Percentiles rank a stretch among this genome's conserved stretches.
phyloP scores from a whole-genome alignment of 2,113 vertebrate genomes.

The Corydoras maculifer region DNA sequence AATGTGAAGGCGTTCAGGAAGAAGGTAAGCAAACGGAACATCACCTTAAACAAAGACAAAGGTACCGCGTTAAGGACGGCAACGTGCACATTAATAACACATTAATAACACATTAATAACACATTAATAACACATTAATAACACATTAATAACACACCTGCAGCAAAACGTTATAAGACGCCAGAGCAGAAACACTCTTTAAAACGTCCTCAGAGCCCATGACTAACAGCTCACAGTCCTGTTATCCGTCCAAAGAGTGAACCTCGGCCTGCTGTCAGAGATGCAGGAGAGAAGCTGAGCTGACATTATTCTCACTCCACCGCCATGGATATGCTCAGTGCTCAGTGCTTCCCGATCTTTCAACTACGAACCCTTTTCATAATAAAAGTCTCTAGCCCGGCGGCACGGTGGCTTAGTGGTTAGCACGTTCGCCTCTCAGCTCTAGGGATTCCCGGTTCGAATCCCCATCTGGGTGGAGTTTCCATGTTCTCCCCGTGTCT shows the following conservation, averaged over 20 bases:
- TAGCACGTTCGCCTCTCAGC: too few relatives aligned
- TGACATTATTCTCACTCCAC: not conserved
- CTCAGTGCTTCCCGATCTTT: conserved; percentile 21
- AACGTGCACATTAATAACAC: too few relatives aligned
- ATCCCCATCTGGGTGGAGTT: too few relatives aligned
- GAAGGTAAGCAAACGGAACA: conserved; percentile 85
- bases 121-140: too few relatives aligned
- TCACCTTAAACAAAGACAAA: conserved; percentile 64
- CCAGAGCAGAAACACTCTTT: conserved; percentile 58
- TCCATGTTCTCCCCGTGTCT: too few relatives aligned
- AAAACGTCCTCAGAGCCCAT: conserved; percentile 66
- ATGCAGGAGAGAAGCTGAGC: too few relatives aligned
- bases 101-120: too few relatives aligned
- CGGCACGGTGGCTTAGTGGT: too few relatives aligned
- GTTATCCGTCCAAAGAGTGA: not conserved
- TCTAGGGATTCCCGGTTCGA: too few relatives aligned
- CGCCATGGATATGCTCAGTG: too few relatives aligned
- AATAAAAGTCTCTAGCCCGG: conserved; percentile 37
- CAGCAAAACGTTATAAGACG: conserved; percentile 67
- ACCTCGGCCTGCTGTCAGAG: not conserved
- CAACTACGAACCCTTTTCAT: conserved; percentile 3
- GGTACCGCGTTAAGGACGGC: not conserved
- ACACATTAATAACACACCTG: conserved; percentile 52
- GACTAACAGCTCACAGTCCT: conserved; percentile 7
- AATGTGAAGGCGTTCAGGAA: conserved; percentile 87